Percentiles rank a stretch among this genome's conserved stretches.
phyloP scores from a whole-genome alignment of 1,140 invertebrate species.

The Eumaeus atala region DNA sequence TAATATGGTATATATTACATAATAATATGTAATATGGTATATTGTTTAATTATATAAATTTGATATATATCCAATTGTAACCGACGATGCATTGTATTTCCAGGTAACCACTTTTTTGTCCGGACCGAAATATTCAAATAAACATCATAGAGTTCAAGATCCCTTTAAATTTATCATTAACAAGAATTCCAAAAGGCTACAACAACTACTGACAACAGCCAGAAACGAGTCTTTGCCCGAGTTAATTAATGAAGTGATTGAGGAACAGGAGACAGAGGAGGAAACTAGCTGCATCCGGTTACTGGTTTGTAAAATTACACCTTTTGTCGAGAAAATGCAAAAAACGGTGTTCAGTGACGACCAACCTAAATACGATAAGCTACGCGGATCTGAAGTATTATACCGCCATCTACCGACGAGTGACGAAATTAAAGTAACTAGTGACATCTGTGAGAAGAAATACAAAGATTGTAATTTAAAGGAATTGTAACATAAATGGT shows the following conservation, averaged over 20 bases:
- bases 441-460: constrained; percentile 79
- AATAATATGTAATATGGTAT: too few relatives aligned
- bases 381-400: constrained; percentile 55
- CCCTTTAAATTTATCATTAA: constrained; percentile 48
- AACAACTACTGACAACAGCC: constrained; percentile 74
- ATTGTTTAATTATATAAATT: not conserved
- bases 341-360: constrained; percentile 72
- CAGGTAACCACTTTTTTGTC: constrained; percentile 73
- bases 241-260: constrained; percentile 76
- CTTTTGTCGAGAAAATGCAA: constrained; percentile 84
- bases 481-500: constrained; percentile 28
- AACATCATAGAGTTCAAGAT: constrained; percentile 43
- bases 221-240: constrained; percentile 78
- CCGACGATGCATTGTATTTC: constrained; percentile 23
- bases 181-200: constrained; percentile 68
- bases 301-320: constrained; percentile 84
- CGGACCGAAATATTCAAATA: constrained; percentile 34
- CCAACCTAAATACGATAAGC: constrained; percentile 23
- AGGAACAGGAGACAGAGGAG: constrained; percentile 70
- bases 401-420: constrained; percentile 78
- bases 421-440: constrained; percentile 77
- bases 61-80: not conserved
- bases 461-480: constrained; percentile 73
- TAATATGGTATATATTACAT: too few relatives aligned
- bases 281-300: constrained; percentile 82